Percentiles rank a stretch among this genome's conserved stretches.
Evolutionary conservation across 37 sponge, comb jelly and placozoan species (phyloP).

Genomic region (Ephydatia muelleri): DNA sequence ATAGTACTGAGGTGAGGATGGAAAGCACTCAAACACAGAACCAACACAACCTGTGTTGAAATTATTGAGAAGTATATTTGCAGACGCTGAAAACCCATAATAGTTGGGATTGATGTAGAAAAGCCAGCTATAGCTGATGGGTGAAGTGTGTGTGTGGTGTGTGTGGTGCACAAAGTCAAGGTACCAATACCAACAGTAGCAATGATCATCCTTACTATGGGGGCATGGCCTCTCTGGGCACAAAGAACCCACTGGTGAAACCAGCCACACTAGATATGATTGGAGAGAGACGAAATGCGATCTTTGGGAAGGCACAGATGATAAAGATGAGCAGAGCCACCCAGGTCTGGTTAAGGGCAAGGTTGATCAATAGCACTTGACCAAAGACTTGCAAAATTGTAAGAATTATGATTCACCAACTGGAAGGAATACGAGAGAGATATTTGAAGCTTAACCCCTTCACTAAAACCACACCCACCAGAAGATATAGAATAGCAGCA

Average conservation of each 20-base stretch:
- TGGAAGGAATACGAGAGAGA: slow-evolving; percentile 2
- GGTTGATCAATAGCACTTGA: slow-evolving; percentile 36
- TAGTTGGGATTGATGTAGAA: slow-evolving; percentile 81
- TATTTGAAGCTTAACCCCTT: not conserved
- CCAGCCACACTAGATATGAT: slow-evolving; percentile 60
- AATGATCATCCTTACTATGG: slow-evolving; percentile 24
- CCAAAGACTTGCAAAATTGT: slow-evolving; percentile 16
- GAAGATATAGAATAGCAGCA: slow-evolving; percentile 71
- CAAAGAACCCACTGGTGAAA: slow-evolving; percentile 80
- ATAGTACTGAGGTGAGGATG: slow-evolving; percentile 36
- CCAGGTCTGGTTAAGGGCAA: slow-evolving; percentile 79
- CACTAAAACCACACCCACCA: slow-evolving; percentile 47
- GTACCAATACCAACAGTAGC: too few relatives aligned
- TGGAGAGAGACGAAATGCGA: slow-evolving; percentile 54
- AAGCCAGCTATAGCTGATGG: slow-evolving; percentile 58
- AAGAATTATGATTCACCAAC: slow-evolving; percentile 18
- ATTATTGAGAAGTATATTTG: slow-evolving; percentile 25
- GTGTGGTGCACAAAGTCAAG: not conserved
- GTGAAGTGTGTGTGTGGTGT: not conserved
- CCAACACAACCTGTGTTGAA: slow-evolving; percentile 34
- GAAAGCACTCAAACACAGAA: slow-evolving; percentile 69
- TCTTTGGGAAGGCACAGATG: slow-evolving; percentile 36
- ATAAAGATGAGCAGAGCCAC: slow-evolving; percentile 55
- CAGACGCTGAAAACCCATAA: slow-evolving; percentile 68
- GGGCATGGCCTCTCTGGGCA: slow-evolving; percentile 41